Evolutionary conservation across 2,113 vertebrate species (phyloP).

Genomic region (Ovibos moschatus): DNA sequence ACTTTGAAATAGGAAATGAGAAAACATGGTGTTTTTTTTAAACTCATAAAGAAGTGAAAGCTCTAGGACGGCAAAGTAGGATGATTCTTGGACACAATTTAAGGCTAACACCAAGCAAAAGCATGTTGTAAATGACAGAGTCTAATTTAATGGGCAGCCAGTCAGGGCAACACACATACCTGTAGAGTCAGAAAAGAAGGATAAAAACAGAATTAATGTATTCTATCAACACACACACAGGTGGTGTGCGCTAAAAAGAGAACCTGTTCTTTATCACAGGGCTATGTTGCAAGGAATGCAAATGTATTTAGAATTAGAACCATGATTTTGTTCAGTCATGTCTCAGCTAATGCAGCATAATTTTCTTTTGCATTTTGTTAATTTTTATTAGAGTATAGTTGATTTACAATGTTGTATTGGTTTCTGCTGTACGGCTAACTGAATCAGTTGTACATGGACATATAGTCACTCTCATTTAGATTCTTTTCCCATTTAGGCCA

Average conservation of each 20-base stretch:
- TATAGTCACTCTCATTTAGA: background rate
- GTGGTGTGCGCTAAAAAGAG: background rate
- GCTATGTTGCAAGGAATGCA: background rate
- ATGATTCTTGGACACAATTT: background rate
- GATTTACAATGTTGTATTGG: background rate
- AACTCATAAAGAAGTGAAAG: background rate
- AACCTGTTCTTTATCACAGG: background rate
- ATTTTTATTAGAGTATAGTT: background rate
- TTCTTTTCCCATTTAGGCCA: background rate
- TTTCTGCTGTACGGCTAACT: background rate
- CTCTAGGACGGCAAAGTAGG: background rate
- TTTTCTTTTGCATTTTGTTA: background rate
- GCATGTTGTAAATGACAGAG: background rate
- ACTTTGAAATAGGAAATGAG: constrained; percentile 6
- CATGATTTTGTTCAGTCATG: background rate
- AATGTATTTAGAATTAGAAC: background rate
- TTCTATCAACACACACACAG: background rate
- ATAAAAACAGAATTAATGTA: background rate
- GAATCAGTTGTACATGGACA: background rate
- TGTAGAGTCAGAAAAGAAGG: background rate
- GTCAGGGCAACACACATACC: background rate
- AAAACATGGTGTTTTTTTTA: constrained; percentile 5
- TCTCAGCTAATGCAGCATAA: background rate
- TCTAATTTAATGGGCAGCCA: background rate
- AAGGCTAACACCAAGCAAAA: background rate